phyloP scores from a whole-genome alignment of 2,888 invertebrate genomes.

The Candidula unifasciata region DNA sequence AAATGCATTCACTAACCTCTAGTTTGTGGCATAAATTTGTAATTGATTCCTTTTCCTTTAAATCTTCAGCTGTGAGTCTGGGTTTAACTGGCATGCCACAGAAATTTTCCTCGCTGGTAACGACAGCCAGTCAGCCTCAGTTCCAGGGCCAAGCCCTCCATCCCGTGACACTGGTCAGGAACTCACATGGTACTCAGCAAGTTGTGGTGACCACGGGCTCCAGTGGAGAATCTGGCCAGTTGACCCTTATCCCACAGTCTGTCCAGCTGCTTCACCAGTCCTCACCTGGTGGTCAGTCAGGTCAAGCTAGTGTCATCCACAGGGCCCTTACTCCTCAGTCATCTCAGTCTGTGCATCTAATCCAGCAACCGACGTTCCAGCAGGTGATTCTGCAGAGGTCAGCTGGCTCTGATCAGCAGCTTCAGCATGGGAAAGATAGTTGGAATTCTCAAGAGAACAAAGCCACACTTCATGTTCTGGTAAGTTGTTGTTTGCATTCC shows the following conservation, averaged over 20 bases:
- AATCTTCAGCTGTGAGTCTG: constrained; percentile 44
- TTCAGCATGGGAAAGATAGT: constrained; percentile 29
- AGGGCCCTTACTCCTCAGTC: constrained; percentile 41
- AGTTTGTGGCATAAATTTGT: no score
- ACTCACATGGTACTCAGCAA: constrained; percentile 51
- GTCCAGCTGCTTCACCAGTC: constrained; percentile 65
- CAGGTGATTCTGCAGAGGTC: constrained; percentile 54
- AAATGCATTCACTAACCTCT: no score
- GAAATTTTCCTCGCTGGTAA: constrained; percentile 57
- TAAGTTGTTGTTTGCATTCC: constrained; percentile 39
- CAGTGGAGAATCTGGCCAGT: constrained; percentile 49
- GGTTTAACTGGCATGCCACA: constrained; percentile 55
- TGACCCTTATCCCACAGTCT: constrained; percentile 52
- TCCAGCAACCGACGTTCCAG: constrained; percentile 50
- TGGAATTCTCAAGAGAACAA: constrained; percentile 44
- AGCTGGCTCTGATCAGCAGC: constrained; percentile 55
- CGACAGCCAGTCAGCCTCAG: constrained; percentile 56
- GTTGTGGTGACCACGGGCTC: constrained; percentile 50
- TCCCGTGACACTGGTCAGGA: constrained; percentile 54
- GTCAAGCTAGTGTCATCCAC: constrained; percentile 32
- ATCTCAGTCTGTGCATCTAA: constrained; percentile 60
- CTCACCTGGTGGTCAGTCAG: constrained; percentile 37
- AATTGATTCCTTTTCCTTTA: background rate
- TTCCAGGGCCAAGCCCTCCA: constrained; percentile 49
- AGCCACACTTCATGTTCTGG: constrained; percentile 45